Percentiles rank a stretch among this genome's conserved stretches.
Evolutionary conservation across 2,888 invertebrate species (phyloP).

Genomic region (Blera fallax): DNA sequence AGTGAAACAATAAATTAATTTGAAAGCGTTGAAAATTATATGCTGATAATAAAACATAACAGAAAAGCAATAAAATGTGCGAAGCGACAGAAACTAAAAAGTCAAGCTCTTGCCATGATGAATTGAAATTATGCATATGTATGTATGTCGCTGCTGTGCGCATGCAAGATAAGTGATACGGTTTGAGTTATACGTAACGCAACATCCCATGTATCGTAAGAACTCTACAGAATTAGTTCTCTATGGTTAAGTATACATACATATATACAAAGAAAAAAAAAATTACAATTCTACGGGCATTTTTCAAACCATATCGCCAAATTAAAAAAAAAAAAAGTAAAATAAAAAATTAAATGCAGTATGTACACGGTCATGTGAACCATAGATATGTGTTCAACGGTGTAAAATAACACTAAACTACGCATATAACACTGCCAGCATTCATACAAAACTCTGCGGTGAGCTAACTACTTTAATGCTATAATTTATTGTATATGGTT

Average conservation of each 20-base stretch:
- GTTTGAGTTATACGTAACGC: conserved; percentile 9
- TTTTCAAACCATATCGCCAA: not conserved
- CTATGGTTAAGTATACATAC: not conserved
- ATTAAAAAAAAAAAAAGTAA: not conserved
- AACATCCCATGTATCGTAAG: not conserved
- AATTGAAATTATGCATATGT: conserved; percentile 24
- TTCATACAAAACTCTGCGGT: conserved; percentile 12
- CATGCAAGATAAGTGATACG: conserved; percentile 22
- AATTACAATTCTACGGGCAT: conserved; percentile 16
- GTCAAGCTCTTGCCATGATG: conserved; percentile 18
- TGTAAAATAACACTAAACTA: not conserved
- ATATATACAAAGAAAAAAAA: conserved; percentile 23
- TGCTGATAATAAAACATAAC: conserved; percentile 8
- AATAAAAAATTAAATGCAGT: not conserved
- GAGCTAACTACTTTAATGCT: conserved; percentile 69
- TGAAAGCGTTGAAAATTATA: not conserved
- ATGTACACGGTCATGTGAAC: not conserved
- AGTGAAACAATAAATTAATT: too few relatives aligned
- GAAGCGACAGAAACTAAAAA: conserved; percentile 3
- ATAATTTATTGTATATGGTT: conserved; percentile 80
- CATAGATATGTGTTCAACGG: not conserved
- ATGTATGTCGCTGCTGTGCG: not conserved
- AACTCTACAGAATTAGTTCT: conserved; percentile 6
- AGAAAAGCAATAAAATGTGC: conserved; percentile 13
- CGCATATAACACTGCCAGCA: not conserved